Percentiles rank a stretch among this genome's conserved stretches.
These are phyloP conservation scores for Ochropleura leucogaster DNA, from an alignment of 2,888 invertebrate genomes.

Conservation along the genomic window DNA sequence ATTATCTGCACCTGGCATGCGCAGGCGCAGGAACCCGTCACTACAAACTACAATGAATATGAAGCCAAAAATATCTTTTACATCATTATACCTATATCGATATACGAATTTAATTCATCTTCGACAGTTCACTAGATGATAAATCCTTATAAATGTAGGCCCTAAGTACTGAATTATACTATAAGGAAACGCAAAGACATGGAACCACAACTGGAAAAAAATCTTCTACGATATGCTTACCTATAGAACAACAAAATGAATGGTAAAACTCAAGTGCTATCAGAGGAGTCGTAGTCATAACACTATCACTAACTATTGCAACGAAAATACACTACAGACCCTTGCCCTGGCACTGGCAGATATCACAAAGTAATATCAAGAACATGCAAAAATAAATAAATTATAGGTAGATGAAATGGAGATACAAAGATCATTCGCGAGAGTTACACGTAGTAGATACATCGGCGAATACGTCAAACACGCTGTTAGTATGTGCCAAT, in stretches of 20 bases:
- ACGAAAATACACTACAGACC: slow-evolving; percentile 67
- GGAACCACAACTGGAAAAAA: slow-evolving; percentile 74
- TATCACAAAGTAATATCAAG: slow-evolving; percentile 76
- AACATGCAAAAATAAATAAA: slow-evolving; percentile 65
- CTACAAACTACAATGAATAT: slow-evolving; percentile 78
- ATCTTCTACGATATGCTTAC: slow-evolving; percentile 74
- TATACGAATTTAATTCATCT: slow-evolving; percentile 79
- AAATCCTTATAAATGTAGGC: slow-evolving; percentile 80
- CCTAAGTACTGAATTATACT: slow-evolving; percentile 84
- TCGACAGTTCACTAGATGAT: slow-evolving; percentile 74
- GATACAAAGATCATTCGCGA: slow-evolving; percentile 64
- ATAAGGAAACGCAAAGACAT: slow-evolving; percentile 75
- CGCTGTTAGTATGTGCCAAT: slow-evolving; percentile 63
- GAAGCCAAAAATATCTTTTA: slow-evolving; percentile 85
- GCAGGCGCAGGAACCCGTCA: slow-evolving; percentile 65
- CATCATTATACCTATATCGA: slow-evolving; percentile 79
- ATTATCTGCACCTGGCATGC: slow-evolving; percentile 62
- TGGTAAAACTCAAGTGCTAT: slow-evolving; percentile 69
- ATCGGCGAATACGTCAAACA: slow-evolving; percentile 58
- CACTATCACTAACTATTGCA: slow-evolving; percentile 68
- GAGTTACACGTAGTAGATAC: slow-evolving; percentile 57
- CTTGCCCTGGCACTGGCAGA: slow-evolving; percentile 70
- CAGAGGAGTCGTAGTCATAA: slow-evolving; percentile 60
- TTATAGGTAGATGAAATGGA: slow-evolving; percentile 54
- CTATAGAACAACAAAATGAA: slow-evolving; percentile 76